Percentiles rank a stretch among this genome's conserved stretches.
phyloP scores from a whole-genome alignment of 2,888 invertebrate genomes.

The Monoplex corrugatus region DNA sequence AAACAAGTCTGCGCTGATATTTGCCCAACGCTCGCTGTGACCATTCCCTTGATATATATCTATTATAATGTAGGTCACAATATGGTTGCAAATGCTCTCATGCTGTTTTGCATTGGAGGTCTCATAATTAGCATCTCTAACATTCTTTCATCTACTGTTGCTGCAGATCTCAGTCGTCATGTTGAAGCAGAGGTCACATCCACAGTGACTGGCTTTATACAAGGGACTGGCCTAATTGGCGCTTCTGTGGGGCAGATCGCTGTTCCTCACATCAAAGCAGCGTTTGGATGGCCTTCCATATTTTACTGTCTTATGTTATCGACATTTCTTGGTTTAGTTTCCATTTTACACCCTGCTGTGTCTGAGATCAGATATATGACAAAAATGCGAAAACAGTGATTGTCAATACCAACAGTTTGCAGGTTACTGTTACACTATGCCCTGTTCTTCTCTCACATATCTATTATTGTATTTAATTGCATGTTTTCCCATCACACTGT shows the following conservation, averaged over 20 bases:
- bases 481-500: too few species aligned
- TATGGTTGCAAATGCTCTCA: slow-evolving; percentile 78
- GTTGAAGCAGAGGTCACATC: slow-evolving; percentile 82
- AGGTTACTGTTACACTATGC: too few species aligned
- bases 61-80: slow-evolving; percentile 79
- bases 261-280: slow-evolving; percentile 81
- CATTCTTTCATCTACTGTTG: slow-evolving; percentile 82
- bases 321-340: slow-evolving; percentile 66
- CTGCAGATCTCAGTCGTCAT: slow-evolving; percentile 82
- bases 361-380: slow-evolving; percentile 60
- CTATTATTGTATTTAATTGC: too few species aligned
- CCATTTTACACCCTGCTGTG: slow-evolving; percentile 68
- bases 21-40: slow-evolving; percentile 77
- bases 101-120: slow-evolving; percentile 82
- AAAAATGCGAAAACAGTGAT: too few species aligned
- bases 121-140: slow-evolving; percentile 83
- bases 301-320: slow-evolving; percentile 82
- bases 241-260: slow-evolving; percentile 83
- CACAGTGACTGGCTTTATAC: slow-evolving; percentile 83
- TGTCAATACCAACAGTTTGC: too few species aligned
- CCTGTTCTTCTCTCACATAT: too few species aligned
- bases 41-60: slow-evolving; percentile 74
- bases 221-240: slow-evolving; percentile 83
- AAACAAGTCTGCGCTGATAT: slow-evolving; percentile 73
- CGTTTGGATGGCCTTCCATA: slow-evolving; percentile 81